Percentiles rank a stretch among this genome's conserved stretches.
phyloP scores from a whole-genome alignment of 1,140 invertebrate species.

The Argopecten irradians region DNA sequence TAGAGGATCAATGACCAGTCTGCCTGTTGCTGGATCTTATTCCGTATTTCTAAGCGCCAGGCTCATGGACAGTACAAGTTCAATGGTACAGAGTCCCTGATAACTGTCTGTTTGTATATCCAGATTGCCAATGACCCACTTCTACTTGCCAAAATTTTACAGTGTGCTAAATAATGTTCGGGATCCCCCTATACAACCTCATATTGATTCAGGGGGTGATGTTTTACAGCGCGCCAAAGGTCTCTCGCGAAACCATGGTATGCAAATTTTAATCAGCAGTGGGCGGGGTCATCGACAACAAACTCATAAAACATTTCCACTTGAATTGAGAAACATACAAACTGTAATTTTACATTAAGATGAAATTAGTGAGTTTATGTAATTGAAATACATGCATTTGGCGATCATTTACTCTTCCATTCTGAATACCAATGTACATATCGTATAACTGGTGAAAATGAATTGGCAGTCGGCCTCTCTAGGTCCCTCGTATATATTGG shows the following conservation, averaged over 20 bases:
- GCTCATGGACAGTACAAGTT: not conserved
- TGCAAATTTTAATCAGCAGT: not conserved
- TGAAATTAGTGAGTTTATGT: not conserved
- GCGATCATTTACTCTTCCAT: not conserved
- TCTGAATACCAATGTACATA: not conserved
- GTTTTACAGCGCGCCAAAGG: not conserved
- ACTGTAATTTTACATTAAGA: slow-evolving; percentile 4
- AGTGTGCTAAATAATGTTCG: not conserved
- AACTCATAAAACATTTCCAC: slow-evolving; percentile 10
- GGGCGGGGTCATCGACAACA: not conserved
- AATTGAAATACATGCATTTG: not conserved
- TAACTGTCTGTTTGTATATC: not conserved
- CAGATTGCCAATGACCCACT: not conserved
- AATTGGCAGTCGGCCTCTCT: not conserved
- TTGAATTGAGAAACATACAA: not conserved
- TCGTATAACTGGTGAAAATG: not conserved
- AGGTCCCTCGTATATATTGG: not conserved
- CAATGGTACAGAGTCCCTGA: not conserved
- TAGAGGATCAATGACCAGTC: not conserved
- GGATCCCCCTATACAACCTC: not conserved
- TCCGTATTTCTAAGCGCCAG: not conserved
- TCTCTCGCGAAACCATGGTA: not conserved
- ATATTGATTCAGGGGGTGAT: not conserved
- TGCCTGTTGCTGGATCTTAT: not conserved
- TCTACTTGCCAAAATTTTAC: not conserved